Evolutionary conservation across 2,797 vertebrate species (phyloP), one percentile per base, ranked within the genome.

Genomic region (Eospalax fontanierii): DNA sequence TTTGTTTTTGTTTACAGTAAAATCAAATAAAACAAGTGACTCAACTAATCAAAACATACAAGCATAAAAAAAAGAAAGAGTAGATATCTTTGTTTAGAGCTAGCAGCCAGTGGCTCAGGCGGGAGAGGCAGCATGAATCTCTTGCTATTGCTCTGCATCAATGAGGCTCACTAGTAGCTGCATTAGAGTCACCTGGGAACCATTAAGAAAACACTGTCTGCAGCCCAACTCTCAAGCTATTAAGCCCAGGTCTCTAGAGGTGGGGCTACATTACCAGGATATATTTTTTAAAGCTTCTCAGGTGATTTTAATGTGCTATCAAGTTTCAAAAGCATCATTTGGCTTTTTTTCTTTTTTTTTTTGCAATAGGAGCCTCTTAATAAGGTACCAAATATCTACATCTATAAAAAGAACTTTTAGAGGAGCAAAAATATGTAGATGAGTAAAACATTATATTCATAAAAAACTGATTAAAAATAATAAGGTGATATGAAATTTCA

Each of bases 331-430:
- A 66, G 5, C 40, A 85, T 46, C 30, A n/a, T 10, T 68, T 76
- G 73, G 59, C 21, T 73, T 80, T 92, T 38, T 84, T 88, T 90
- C 38, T 88, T 80, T 88, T 66, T 83, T 84, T 89, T 43, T 81
- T 81, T 89, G 35, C 46, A 46, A 46, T 43, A 68, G 71, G 2
- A 70, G 19, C 54, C 63, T 71, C 63, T 40, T 65, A 79, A 38
- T 59, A 40, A 86, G 21, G 61, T 80, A 19, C 4, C 35, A 57
- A 78, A 22, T 26, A 50, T 85, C 16, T 73, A 57, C 2, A 71
- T 7, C 4, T 21, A 66, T 12, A 43, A 73, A 54, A 73, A 21
- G 8, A 82, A 84, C 22, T 57, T 89, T n/a, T 30, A 18, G 40
- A 91, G 54, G 57, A 19, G 81, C 2, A 43, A 24, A 75, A 91